phyloP scores from a whole-genome alignment of 2,797 vertebrate species.

The Protosalanx chinensis region DNA sequence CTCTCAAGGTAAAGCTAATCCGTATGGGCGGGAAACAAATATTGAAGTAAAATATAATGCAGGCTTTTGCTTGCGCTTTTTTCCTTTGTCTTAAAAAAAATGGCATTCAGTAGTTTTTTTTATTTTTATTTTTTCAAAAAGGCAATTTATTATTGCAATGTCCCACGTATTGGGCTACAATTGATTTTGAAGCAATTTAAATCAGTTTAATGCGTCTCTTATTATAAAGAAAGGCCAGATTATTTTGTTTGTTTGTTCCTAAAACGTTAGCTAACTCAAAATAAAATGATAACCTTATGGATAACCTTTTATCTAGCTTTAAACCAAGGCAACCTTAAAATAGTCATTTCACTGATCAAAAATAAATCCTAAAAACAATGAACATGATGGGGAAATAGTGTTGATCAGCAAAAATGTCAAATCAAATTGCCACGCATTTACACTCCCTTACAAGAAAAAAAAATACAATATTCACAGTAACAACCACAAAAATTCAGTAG shows the following conservation, averaged over 20 bases:
- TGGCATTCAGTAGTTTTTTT: not conserved
- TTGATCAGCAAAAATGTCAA: not conserved
- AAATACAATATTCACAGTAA: not conserved
- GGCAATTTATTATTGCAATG: not conserved
- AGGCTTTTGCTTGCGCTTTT: not conserved
- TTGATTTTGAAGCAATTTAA: not conserved
- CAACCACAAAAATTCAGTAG: not conserved
- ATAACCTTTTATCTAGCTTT: not conserved
- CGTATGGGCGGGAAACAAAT: conserved; percentile 31
- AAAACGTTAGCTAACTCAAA: not conserved
- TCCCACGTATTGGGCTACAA: not conserved
- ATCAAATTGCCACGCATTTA: not conserved
- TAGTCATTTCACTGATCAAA: not conserved
- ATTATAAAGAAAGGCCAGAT: not conserved
- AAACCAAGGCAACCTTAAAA: not conserved
- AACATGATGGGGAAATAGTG: not conserved
- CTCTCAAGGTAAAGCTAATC: conserved; percentile 63
- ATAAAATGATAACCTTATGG: not conserved
- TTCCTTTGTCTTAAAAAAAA: not conserved
- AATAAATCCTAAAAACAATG: not conserved
- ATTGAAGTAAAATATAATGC: conserved; percentile 1
- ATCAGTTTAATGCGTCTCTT: not conserved
- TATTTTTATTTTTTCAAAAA: not conserved
- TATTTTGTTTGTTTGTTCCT: no score
- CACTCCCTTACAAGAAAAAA: not conserved